phyloP scores from a whole-genome alignment of 2,888 invertebrate species.

The Fragum sueziense region DNA sequence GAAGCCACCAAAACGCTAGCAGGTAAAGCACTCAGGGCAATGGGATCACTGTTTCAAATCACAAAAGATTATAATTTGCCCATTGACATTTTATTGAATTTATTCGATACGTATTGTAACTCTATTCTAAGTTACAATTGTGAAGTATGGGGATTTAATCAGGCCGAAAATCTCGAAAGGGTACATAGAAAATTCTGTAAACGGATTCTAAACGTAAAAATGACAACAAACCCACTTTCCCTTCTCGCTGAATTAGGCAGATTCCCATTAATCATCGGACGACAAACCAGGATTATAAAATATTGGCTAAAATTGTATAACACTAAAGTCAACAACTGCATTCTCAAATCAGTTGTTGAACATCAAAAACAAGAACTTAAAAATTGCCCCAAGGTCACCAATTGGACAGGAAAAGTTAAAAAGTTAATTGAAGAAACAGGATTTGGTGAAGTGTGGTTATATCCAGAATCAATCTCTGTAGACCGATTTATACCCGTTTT shows the following conservation, averaged over 20 bases:
- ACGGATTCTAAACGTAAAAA: constrained; percentile 8
- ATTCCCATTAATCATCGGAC: constrained; percentile 1
- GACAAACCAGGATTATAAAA: too few species aligned
- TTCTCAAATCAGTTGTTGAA: too few species aligned
- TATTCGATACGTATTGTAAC: constrained; percentile 25
- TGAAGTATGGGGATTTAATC: constrained; percentile 34
- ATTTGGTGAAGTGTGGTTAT: constrained; percentile 28
- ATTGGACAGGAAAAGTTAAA: not conserved
- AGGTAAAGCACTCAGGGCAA: constrained; percentile 26
- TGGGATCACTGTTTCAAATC: constrained; percentile 13
- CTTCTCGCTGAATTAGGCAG: not conserved
- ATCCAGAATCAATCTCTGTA: constrained; percentile 5
- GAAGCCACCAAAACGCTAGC: not conserved
- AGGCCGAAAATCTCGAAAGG: constrained; percentile 24
- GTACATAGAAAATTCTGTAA: constrained; percentile 36
- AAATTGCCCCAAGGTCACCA: not conserved
- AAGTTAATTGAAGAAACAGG: not conserved
- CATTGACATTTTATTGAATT: constrained; percentile 5
- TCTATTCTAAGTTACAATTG: constrained; percentile 32
- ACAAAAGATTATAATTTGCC: constrained; percentile 15
- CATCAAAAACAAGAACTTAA: not conserved
- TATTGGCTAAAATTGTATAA: constrained; percentile 2
- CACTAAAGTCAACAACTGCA: too few species aligned
- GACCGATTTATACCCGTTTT: constrained; percentile 15
- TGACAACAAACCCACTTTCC: not conserved